Percentiles rank a stretch among this genome's conserved stretches.
Evolutionary conservation across 2,797 vertebrate genomes (phyloP).

Genomic region (Sardinella longiceps): DNA sequence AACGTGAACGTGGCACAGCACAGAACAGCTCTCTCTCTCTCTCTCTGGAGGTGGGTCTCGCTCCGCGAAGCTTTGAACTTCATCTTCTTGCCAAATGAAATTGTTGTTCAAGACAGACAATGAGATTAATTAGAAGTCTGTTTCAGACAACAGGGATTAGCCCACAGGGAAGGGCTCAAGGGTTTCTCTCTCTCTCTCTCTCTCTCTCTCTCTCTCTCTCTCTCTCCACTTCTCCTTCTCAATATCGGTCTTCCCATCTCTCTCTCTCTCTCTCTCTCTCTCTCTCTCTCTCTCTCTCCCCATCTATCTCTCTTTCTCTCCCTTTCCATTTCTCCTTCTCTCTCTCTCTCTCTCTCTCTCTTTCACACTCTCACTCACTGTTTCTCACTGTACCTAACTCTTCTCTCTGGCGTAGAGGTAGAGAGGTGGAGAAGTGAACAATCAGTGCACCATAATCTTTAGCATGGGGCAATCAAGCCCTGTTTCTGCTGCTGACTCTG

Average conservation of each 20-base stretch:
- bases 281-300: constrained; percentile 38
- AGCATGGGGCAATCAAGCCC: background rate
- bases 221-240: constrained; percentile 26
- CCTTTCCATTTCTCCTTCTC: constrained; percentile 15
- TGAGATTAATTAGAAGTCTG: constrained; percentile 54
- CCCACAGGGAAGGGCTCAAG: constrained; percentile 10
- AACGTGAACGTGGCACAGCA: constrained; percentile 40
- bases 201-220: constrained; percentile 8
- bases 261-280: background rate
- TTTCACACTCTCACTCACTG: constrained; percentile 9
- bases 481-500: background rate
- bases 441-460: background rate
- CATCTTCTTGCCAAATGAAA: constrained; percentile 51
- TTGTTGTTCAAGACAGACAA: constrained; percentile 56
- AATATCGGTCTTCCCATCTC: background rate
- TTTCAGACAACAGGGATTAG: constrained; percentile 53
- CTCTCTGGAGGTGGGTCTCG: constrained; percentile 52
- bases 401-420: background rate
- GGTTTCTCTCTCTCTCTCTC: constrained; percentile 6
- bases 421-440: background rate
- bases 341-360: constrained; percentile 37
- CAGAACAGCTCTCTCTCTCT: too few species aligned
- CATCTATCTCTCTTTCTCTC: background rate
- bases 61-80: constrained; percentile 49
- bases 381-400: background rate